Base-by-base conservation (phyloP, 2,888 invertebrate species). In the Synergus laeviventris region DNA sequence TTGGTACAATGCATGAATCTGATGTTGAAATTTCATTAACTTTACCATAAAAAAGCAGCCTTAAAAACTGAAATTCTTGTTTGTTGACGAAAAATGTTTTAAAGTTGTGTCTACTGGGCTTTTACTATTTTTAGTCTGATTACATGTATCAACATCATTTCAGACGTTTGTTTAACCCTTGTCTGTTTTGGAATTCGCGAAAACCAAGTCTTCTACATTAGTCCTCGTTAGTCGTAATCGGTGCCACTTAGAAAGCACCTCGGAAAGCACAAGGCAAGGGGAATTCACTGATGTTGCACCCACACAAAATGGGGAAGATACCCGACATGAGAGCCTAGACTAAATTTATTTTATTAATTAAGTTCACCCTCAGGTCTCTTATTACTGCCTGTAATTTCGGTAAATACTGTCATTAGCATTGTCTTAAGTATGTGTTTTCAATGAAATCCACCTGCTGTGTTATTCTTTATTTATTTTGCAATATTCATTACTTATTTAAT, bases 341-440 rank as follows among this genome's bases (percentile, higher is more conserved):
- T 81, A 83, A 84, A 85, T 85, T 85, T 86, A 85, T 85, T 85
- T 83, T 84, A 85, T 85, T 85, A 85, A 85, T 85, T 85, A 86
- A 86, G 86, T 84, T 85, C 81, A 83, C 81, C 64, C 78, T 49
- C 49, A 70, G 73, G n/a, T 24, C 54, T 54, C 79, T 42, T 14
- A 31, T 79, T 70, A 75, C 78, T 76, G 66, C 75, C 59, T 36
- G 36, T 11, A 70, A 70, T 70, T 70, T 11, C 1, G 21, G 12
- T 16, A 16, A 42, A 45, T 70, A 2, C 24, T 31, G 24, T 66
- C 14, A 2, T 66, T 45, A 18, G 18, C 21, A 42, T 24, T 9
- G 14, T 59, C 24, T 59, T 14, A 59, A 24, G 5, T 24, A 59
- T 7, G 24, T 24, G 11, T 14, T 59, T 24, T 59, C 59, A 59